Conservation (phyloP, 1,140 invertebrate species). For the Cyclargus thomasi region DNA sequence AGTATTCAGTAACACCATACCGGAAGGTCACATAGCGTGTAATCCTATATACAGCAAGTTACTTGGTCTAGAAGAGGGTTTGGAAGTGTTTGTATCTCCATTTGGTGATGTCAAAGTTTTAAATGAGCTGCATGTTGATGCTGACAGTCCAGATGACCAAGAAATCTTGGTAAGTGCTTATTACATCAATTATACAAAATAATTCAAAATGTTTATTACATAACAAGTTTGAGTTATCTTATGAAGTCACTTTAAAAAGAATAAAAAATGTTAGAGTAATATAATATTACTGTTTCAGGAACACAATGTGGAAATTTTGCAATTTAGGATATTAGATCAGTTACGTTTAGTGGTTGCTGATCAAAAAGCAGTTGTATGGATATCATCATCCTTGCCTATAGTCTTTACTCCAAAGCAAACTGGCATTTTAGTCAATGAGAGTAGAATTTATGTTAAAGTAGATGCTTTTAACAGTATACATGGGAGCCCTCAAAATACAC, state of each 20-base stretch:
- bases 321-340: slow-evolving; percentile 75
- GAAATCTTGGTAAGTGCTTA: slow-evolving; percentile 59
- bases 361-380: slow-evolving; percentile 76
- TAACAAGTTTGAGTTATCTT: too few relatives aligned
- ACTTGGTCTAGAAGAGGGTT: slow-evolving; percentile 53
- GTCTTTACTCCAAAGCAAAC: slow-evolving; percentile 63
- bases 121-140: slow-evolving; percentile 55
- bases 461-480: slow-evolving; percentile 55
- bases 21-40: slow-evolving; percentile 56
- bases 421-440: slow-evolving; percentile 56
- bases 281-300: slow-evolving; percentile 66
- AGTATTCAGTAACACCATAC: slow-evolving; percentile 49
- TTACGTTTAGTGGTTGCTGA: slow-evolving; percentile 70
- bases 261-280: too few relatives aligned
- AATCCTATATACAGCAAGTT: slow-evolving; percentile 55
- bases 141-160: slow-evolving; percentile 71
- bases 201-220: too few relatives aligned
- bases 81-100: slow-evolving; percentile 58
- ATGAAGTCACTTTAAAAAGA: too few relatives aligned
- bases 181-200: slow-evolving; percentile 21
- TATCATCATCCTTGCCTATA: slow-evolving; percentile 69
- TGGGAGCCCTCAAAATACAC: slow-evolving; percentile 26
- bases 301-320: slow-evolving; percentile 72
- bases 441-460: slow-evolving; percentile 56
- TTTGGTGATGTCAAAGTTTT: slow-evolving; percentile 53